A percentile compares a stretch with the other conserved stretches of the same genome.
Evolutionary conservation across 2,113 vertebrate species (phyloP).

Genomic region (Tachycineta bicolor): DNA sequence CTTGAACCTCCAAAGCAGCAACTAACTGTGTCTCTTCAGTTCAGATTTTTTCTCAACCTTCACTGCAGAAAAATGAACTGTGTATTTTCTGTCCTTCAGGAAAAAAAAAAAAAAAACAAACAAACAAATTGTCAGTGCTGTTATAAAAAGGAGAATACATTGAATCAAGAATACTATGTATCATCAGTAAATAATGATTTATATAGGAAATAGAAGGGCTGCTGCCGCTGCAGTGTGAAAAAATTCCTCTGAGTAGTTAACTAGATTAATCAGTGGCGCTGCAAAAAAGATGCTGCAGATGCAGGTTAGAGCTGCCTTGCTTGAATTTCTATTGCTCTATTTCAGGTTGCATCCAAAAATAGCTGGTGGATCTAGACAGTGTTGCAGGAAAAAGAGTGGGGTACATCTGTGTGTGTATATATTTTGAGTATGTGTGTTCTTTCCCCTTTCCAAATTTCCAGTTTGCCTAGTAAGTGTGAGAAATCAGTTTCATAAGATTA

Average conservation of each 20-base stretch:
- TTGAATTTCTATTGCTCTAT: slow-evolving; percentile 32
- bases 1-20: not conserved
- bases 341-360: slow-evolving; percentile 61
- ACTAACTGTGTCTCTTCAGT: not conserved
- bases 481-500: slow-evolving; percentile 51
- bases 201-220: not conserved
- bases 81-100: not conserved
- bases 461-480: slow-evolving; percentile 32
- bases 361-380: slow-evolving; percentile 32
- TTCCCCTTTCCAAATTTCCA: slow-evolving; percentile 44
- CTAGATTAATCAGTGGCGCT: slow-evolving; percentile 20
- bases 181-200: not conserved
- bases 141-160: not conserved
- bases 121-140: not conserved
- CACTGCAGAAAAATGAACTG: slow-evolving; percentile 15
- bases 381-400: slow-evolving; percentile 45
- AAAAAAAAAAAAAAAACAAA: not conserved
- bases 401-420: not conserved
- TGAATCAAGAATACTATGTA: not conserved
- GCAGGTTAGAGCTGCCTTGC: slow-evolving; percentile 56
- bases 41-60: not conserved
- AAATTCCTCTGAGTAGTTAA: slow-evolving; percentile 41
- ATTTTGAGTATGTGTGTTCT: not conserved
- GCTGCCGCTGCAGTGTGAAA: slow-evolving; percentile 7
- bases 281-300: slow-evolving; percentile 52